Evolutionary conservation across 1,140 invertebrate species (phyloP), one percentile per base, ranked within the genome.

Genomic region (Papilio helenus): DNA sequence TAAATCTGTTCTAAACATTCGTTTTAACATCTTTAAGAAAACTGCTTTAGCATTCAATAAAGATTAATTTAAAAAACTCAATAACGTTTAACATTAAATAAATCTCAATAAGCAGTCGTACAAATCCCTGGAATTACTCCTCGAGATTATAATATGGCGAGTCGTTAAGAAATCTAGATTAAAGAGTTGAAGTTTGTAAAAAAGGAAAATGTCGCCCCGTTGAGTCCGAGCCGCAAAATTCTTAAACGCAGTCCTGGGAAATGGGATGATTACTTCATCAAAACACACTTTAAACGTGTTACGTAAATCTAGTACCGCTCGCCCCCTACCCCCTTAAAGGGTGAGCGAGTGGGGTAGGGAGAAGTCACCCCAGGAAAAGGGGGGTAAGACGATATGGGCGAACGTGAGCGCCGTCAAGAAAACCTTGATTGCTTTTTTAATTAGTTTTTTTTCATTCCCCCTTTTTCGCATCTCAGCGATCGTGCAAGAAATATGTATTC

Each of bases 281-380:
- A 93, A 94, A 94, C 93, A 94, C 92, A 94, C 93, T 94, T 94
- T 94, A 94, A 94, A 92, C 91, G 93, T 92, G 93, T 94, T 94
- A 94, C 93, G 92, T 94, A 94, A 94, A 94, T 94, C 93, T 93
- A 93, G 92, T 93, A 92, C 92, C 85, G 84, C 83, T 87, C 86
- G 73, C 84, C 86, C 86, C 85, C 79, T 34, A 81, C 85, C 83
- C 83, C 88, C 90, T 87, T 82, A 81, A 86, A 91, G 89, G 88
- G 91, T 88, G 90, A 89, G 88, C 87, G 84, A 80, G 87, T 79
- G 76, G 79, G 81, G 79, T 72, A 65, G 80, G 79, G 84, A 81
- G 80, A 81, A 81, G 83, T 81, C 88, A 81, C 88, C 88, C 86
- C 87, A 85, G 86, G 87, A 87, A 86, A 83, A 81, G 88, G 91